Percentiles rank a stretch among this genome's conserved stretches.
These are phyloP conservation scores for Sphecodes monilicornis DNA, from an alignment of 2,888 invertebrate genomes.

Conservation along the genomic window DNA sequence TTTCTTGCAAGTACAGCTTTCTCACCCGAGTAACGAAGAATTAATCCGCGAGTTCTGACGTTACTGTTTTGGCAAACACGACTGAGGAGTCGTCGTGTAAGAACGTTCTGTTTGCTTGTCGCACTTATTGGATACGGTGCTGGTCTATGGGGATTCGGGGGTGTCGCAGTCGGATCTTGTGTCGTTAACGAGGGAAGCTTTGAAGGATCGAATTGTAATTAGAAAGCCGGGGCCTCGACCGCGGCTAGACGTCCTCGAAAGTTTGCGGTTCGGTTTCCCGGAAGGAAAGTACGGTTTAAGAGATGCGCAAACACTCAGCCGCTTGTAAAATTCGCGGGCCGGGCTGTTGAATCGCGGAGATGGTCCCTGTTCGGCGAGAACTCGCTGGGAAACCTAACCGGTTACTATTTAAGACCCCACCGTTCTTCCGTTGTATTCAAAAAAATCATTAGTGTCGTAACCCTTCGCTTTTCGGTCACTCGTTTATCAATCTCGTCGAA, in stretches of 20 bases:
- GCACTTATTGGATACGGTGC: background rate
- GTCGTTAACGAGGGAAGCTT: slow-evolving; percentile 37
- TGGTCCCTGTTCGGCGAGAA: background rate
- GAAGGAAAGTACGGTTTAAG: slow-evolving; percentile 28
- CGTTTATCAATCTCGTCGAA: background rate
- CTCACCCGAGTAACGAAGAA: no score
- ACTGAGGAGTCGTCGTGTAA: background rate
- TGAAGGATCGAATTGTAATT: slow-evolving; percentile 45
- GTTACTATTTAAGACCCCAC: background rate
- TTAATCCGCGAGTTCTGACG: no score
- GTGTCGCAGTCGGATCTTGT: slow-evolving; percentile 15
- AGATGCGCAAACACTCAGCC: slow-evolving; percentile 23
- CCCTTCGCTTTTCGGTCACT: background rate
- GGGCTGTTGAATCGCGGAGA: slow-evolving; percentile 25
- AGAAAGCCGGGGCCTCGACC: slow-evolving; percentile 32
- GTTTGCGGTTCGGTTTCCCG: slow-evolving; percentile 24
- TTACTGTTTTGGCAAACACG: background rate
- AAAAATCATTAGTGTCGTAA: background rate
- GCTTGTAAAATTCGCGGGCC: slow-evolving; percentile 22
- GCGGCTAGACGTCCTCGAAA: slow-evolving; percentile 29
- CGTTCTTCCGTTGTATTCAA: background rate
- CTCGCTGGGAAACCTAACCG: background rate
- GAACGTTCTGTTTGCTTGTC: background rate
- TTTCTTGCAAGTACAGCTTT: no score
- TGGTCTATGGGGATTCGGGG: slow-evolving; percentile 8